Evolutionary conservation across 2,113 vertebrate genomes (phyloP).

Genomic region (Labrus mixtus): DNA sequence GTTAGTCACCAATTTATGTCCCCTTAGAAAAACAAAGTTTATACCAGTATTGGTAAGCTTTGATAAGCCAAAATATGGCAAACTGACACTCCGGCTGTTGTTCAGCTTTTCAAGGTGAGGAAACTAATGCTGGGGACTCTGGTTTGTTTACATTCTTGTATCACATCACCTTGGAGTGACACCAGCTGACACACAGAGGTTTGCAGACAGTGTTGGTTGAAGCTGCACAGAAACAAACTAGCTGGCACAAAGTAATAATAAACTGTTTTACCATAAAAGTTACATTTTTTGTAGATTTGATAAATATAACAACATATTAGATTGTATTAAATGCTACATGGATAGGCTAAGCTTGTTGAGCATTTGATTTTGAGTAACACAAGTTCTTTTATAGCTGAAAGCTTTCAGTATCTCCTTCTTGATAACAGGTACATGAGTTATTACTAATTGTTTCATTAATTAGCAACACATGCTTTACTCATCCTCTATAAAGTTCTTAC

Average conservation of each 20-base stretch:
- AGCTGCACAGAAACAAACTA: not conserved
- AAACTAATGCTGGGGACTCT: constrained; percentile 17
- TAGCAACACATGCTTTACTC: not conserved
- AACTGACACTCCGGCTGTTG: not conserved
- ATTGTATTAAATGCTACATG: no score
- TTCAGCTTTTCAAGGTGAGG: not conserved
- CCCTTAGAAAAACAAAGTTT: not conserved
- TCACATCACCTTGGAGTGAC: constrained; percentile 17
- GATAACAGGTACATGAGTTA: not conserved
- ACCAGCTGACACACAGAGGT: constrained; percentile 29
- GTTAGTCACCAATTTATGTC: not conserved
- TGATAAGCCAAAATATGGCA: not conserved
- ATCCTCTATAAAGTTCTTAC: no score
- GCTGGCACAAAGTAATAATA: not conserved
- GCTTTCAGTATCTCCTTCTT: no score
- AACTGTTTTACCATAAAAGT: not conserved
- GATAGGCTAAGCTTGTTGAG: not conserved
- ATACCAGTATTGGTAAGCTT: not conserved
- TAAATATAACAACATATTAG: no score
- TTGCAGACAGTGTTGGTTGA: not conserved
- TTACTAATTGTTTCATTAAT: not conserved
- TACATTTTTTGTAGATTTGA: not conserved
- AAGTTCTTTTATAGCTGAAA: not conserved
- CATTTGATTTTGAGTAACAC: not conserved
- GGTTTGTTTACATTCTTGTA: constrained; percentile 63